Evolutionary conservation across 37 sponge, comb jelly and placozoan species (phyloP).

Genomic region (Beroe ovata): DNA sequence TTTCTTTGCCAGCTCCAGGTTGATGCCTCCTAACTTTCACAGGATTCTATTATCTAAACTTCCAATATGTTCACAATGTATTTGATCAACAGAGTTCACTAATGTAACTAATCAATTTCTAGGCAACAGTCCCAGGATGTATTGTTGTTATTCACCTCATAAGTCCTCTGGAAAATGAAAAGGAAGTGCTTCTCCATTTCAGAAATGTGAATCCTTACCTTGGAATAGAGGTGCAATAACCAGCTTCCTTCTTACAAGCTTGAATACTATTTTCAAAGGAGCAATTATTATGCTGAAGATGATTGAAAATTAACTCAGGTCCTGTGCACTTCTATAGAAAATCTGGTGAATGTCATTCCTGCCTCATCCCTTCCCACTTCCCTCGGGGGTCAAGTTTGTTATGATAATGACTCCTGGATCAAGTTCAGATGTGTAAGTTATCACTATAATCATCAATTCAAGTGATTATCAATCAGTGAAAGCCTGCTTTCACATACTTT

Average conservation of each 20-base stretch:
- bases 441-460: no score
- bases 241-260: no score
- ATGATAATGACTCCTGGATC: conserved; percentile 43
- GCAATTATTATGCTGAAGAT: no score
- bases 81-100: no score
- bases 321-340: neutral
- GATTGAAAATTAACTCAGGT: conserved; percentile 27
- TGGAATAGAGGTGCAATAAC: conserved; percentile 1
- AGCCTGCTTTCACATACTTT: no score
- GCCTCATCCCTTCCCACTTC: conserved; percentile 5
- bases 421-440: conserved; percentile 38
- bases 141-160: conserved; percentile 1
- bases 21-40: no score
- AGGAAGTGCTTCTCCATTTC: neutral
- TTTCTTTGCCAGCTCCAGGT: neutral
- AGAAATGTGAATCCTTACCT: conserved; percentile 6
- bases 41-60: no score
- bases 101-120: no score
- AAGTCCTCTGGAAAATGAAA: neutral
- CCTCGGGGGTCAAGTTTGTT: neutral
- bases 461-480: no score
- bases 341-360: neutral
- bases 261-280: no score
- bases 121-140: neutral
- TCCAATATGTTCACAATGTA: no score